Evolutionary conservation across 2,797 vertebrate genomes (phyloP).

Genomic region (Fistularia commersonii): DNA sequence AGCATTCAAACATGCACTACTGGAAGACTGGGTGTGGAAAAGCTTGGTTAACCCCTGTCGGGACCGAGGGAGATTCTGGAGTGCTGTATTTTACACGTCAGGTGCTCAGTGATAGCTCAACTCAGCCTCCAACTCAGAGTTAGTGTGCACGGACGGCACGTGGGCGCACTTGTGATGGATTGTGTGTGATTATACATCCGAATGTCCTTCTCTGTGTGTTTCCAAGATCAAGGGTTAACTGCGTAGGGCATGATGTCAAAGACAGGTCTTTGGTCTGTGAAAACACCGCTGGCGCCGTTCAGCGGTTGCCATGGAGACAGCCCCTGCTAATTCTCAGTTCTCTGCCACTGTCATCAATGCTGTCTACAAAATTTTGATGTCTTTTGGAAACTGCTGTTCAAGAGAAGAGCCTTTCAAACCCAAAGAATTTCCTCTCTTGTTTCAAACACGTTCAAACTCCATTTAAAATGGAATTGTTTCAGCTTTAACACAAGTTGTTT

Average conservation of each 20-base stretch:
- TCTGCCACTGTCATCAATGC: conserved; percentile 26
- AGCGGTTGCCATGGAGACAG: conserved; percentile 68
- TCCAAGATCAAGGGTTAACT: conserved; percentile 66
- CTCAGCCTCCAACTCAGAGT: conserved; percentile 20
- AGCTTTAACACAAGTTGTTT: no score
- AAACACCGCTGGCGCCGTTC: conserved; percentile 50
- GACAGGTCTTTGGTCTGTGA: conserved; percentile 53
- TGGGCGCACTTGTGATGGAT: conserved; percentile 3
- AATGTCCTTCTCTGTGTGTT: conserved; percentile 47
- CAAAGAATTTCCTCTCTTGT: conserved; percentile 5
- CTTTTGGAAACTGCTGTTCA: conserved; percentile 22
- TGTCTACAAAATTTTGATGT: conserved; percentile 30
- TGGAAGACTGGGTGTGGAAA: conserved; percentile 51
- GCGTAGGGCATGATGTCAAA: conserved; percentile 60
- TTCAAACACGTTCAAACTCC: conserved; percentile 1
- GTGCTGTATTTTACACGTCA: conserved; percentile 60
- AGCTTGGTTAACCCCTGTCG: conserved; percentile 67
- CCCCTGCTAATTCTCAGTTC: conserved; percentile 38
- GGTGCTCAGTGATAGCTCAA: conserved; percentile 62
- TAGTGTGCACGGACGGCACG: conserved; percentile 17
- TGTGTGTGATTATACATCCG: conserved; percentile 32
- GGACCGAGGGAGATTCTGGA: conserved; percentile 44
- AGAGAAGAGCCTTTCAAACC: conserved; percentile 18
- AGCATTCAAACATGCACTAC: conserved; percentile 23
- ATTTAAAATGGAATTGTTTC: no score